phyloP scores from a whole-genome alignment of 1,140 invertebrate genomes.

The Drosophila mayri region DNA sequence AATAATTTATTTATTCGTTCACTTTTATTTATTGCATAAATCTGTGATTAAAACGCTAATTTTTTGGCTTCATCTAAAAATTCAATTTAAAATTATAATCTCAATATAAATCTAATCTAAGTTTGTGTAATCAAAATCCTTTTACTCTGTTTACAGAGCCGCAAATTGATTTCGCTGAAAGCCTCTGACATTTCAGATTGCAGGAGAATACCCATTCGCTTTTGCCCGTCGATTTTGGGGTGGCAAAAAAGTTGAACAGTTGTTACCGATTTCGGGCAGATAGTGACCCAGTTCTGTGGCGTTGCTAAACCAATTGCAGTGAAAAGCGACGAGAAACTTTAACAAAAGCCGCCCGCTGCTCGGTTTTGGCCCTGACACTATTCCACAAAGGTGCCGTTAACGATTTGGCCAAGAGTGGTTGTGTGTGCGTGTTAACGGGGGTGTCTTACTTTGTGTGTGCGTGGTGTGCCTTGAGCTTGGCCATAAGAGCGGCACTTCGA shows the following conservation, averaged over 20 bases:
- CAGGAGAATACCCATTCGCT: neutral
- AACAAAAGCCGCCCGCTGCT: constrained; percentile 32
- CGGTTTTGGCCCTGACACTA: constrained; percentile 64
- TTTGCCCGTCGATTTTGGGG: constrained; percentile 1
- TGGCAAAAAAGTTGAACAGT: constrained; percentile 60
- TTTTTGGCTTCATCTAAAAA: no score
- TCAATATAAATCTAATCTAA: no score
- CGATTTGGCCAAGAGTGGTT: constrained; percentile 23
- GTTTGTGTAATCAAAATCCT: no score
- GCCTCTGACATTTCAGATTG: constrained; percentile 24
- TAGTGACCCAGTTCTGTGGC: constrained; percentile 70
- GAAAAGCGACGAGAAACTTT: constrained; percentile 25
- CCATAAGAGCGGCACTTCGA: constrained; percentile 42
- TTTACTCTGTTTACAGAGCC: no score
- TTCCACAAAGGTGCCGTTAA: constrained; percentile 41
- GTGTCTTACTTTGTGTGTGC: constrained; percentile 11
- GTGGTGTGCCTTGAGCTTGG: constrained; percentile 54
- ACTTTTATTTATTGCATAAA: no score
- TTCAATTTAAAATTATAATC: no score
- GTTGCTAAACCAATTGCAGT: constrained; percentile 32
- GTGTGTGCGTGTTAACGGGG: constrained; percentile 5
- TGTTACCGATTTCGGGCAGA: constrained; percentile 54
- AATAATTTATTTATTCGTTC: no score
- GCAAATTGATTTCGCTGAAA: constrained; percentile 37
- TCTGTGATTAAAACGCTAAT: no score